phyloP scores from a whole-genome alignment of 2,113 vertebrate species.

The Anarhynchus alexandrinus region DNA sequence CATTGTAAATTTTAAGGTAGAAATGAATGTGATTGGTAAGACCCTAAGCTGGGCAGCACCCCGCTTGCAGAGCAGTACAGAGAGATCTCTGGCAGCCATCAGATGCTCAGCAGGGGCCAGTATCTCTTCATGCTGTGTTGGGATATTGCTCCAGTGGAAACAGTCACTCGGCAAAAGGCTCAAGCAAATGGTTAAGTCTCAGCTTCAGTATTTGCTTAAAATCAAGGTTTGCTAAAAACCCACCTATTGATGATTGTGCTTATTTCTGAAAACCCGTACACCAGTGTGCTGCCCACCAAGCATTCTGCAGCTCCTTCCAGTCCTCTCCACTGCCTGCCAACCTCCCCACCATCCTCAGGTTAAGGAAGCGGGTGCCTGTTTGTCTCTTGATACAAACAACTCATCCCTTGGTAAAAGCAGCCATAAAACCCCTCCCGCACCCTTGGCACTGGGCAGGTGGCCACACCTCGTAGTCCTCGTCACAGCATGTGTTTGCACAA shows the following conservation, averaged over 20 bases:
- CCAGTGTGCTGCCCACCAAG: too few relatives aligned
- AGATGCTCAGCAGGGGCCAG: background rate
- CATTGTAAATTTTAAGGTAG: background rate
- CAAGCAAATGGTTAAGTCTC: background rate
- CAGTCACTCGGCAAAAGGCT: background rate
- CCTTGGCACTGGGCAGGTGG: accelerated
- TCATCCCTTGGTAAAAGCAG: background rate
- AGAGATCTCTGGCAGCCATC: background rate
- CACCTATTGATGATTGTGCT: accelerated
- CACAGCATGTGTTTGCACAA: background rate
- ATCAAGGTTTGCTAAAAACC: background rate
- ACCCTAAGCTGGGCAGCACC: background rate
- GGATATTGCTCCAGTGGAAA: background rate
- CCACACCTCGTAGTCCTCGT: accelerated
- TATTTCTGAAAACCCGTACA: background rate
- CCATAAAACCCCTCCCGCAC: background rate
- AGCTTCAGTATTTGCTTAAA: background rate
- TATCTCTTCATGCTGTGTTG: background rate
- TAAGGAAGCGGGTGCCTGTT: background rate
- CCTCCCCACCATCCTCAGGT: accelerated
- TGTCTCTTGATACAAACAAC: background rate
- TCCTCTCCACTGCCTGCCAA: background rate
- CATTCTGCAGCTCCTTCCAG: background rate
- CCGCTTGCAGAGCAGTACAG: accelerated
- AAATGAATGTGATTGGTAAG: background rate